phyloP scores from a whole-genome alignment of 2,113 vertebrate genomes.

The human (Homo sapiens) region GRCh38 chr9:23702001-23702500 shows the following conservation, averaged over 20 bases:
- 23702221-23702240: neutral
- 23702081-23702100: neutral
- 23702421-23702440: neutral
- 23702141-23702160: neutral
- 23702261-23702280: neutral
- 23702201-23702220: neutral
- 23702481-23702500: neutral
- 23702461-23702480: conserved; percentile 18
- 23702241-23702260: neutral
- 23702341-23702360: neutral
- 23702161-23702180: conserved; percentile 20
- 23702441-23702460: neutral
- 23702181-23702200: neutral
- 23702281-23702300: conserved; percentile 10
- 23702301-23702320: neutral
- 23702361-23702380: neutral
- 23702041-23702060: conserved; percentile 31
- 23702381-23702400: neutral
- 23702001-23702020: neutral
- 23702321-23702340: neutral
- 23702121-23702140: conserved; percentile 18
- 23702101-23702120: conserved; percentile 31
- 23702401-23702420: neutral
- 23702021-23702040: conserved; percentile 32
- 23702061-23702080: conserved; percentile 34